phyloP scores from a whole-genome alignment of 2,113 vertebrate genomes.

The Taxidea taxus region DNA sequence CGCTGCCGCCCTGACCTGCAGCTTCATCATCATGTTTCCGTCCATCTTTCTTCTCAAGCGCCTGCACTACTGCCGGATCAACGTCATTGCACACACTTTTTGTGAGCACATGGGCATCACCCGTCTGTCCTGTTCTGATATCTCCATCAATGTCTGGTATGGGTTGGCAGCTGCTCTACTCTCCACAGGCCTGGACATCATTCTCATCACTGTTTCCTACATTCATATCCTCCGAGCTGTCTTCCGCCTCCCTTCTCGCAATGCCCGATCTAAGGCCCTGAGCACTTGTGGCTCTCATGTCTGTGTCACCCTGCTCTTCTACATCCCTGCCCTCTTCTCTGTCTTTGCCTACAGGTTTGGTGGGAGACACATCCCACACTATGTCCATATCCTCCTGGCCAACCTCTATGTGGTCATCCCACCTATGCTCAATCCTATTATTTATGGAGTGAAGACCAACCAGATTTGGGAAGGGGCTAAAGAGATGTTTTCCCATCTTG shows the following conservation, averaged over 20 bases:
- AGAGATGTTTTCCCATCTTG: conserved; percentile 33
- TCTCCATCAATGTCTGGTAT: conserved; percentile 52
- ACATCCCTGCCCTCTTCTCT: conserved; percentile 65
- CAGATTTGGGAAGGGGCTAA: conserved; percentile 33
- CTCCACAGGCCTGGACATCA: conserved; percentile 52
- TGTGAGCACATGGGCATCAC: conserved; percentile 66
- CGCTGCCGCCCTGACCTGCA: neutral
- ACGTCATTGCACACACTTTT: conserved; percentile 51
- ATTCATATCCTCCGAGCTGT: conserved; percentile 35
- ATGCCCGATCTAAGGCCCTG: conserved; percentile 52
- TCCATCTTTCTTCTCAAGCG: conserved; percentile 53
- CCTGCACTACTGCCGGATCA: conserved; percentile 43
- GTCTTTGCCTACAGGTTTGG: conserved; percentile 73
- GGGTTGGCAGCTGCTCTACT: conserved; percentile 44
- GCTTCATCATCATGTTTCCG: conserved; percentile 45
- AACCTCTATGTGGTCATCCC: conserved; percentile 73
- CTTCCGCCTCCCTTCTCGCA: conserved; percentile 45
- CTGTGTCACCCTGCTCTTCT: conserved; percentile 64
- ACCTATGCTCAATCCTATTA: conserved; percentile 64
- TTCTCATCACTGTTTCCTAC: conserved; percentile 43
- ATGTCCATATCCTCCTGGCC: conserved; percentile 66
- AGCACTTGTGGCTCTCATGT: conserved; percentile 65
- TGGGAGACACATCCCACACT: conserved; percentile 16
- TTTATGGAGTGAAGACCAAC: conserved; percentile 68
- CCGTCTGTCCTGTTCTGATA: conserved; percentile 53